A percentile compares a stretch with the other conserved stretches of the same genome.
These are phyloP conservation scores for Porites lobata DNA, from an alignment of 92 coral and sea anemone species.

Conservation along the genomic window DNA sequence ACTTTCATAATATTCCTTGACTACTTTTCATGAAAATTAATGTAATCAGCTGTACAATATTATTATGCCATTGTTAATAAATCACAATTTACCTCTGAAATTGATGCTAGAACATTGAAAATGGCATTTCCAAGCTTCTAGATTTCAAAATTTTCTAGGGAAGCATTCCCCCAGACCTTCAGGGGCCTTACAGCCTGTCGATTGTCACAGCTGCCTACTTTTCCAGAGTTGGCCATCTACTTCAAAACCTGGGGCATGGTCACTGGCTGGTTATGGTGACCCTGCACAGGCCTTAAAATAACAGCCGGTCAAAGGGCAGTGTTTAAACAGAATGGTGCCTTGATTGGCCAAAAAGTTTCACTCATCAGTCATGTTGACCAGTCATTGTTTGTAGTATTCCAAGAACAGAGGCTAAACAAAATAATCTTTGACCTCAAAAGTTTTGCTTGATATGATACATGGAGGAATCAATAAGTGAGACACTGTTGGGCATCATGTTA, in stretches of 20 bases:
- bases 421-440: too few species aligned
- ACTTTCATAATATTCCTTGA: conserved; percentile 5
- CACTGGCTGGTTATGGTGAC: too few species aligned
- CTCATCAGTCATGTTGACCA: too few species aligned
- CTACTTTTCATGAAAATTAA: not conserved
- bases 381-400: too few species aligned
- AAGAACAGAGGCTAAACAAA: too few species aligned
- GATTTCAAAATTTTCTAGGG: not conserved
- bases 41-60: not conserved
- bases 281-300: too few species aligned
- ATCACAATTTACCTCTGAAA: conserved; percentile 19
- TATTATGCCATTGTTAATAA: conserved; percentile 1
- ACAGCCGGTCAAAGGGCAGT: too few species aligned
- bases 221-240: not conserved
- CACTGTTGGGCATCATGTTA: too few species aligned
- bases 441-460: too few species aligned
- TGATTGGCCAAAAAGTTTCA: too few species aligned
- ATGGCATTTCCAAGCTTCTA: conserved; percentile 25
- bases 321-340: too few species aligned
- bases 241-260: not conserved
- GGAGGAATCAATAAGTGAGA: too few species aligned
- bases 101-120: conserved; percentile 13
- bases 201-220: conserved; percentile 12
- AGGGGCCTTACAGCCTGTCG: not conserved
- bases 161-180: not conserved